These are phyloP conservation scores for Trissolcus basalis DNA, from an alignment of 1,140 invertebrate species.

Conservation along the genomic window DNA sequence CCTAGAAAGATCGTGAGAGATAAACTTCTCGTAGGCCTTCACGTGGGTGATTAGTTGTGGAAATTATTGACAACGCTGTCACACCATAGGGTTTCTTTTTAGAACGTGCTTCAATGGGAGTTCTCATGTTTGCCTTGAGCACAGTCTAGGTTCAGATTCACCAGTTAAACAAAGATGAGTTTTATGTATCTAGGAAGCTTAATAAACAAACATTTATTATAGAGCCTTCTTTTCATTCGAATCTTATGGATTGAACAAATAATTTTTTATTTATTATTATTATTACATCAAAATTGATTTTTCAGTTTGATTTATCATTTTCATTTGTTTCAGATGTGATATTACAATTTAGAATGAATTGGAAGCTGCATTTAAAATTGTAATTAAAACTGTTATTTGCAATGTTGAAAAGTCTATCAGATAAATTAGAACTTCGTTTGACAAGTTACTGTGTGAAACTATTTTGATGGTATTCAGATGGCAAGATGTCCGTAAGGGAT, in stretches of 20 bases:
- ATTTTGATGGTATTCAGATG: slow-evolving; percentile 53
- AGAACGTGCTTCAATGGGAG: slow-evolving; percentile 13
- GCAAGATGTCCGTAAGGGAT: slow-evolving; percentile 55
- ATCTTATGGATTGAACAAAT: not conserved
- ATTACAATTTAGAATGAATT: no score
- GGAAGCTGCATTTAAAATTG: no score
- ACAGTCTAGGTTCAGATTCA: slow-evolving; percentile 7
- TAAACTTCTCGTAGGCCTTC: slow-evolving; percentile 58
- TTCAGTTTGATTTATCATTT: not conserved
- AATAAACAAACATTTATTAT: slow-evolving; percentile 36
- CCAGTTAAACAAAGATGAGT: slow-evolving; percentile 7
- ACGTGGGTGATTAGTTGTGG: slow-evolving; percentile 54
- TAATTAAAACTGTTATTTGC: no score
- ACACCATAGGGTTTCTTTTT: slow-evolving; percentile 14
- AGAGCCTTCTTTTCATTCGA: no score
- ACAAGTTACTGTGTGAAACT: slow-evolving; percentile 29
- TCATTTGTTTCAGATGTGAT: no score
- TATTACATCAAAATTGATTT: no score
- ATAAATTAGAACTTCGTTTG: not conserved
- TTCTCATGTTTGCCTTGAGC: slow-evolving; percentile 6
- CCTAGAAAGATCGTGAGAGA: slow-evolving; percentile 43
- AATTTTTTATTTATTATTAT: no score
- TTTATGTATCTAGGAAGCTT: slow-evolving; percentile 21
- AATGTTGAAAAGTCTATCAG: not conserved
- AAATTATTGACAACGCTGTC: slow-evolving; percentile 60